Base-by-base conservation (phyloP, 2,797 vertebrate species). In the Apogon talboti region DNA sequence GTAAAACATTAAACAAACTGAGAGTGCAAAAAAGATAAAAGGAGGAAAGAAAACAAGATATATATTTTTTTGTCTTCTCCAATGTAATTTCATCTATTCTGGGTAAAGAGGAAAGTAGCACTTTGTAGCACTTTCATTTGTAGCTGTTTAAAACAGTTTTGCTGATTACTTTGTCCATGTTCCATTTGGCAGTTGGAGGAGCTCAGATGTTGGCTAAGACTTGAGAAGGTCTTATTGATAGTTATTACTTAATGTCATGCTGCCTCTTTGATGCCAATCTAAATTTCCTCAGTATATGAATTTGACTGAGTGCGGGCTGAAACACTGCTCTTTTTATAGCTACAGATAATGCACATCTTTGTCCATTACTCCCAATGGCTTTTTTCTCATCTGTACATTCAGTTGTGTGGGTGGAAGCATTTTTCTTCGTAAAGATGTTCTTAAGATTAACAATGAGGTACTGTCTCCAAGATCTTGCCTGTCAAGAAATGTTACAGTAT, bases 281-380 rank as follows among this genome's bases (percentile, higher is more conserved):
- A 54, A 49, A 8, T 58, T 44, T 52, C 12, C 14, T 47, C 24
- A 66, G 19, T 18, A 16, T 37, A 21, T 9, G 24, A 12, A 61
- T 66, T 38, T 7, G 4, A 10, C 15, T 14, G 15, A 8, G 16
- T 21, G 24, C 37, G 40, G 21, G 13, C 57, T 60, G 57, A 10
- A 40, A 14, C 47, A 41, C 21, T 7, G 0, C 15, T 56, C 28
- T 46, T 35, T 54, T 28, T 54, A 46, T 37, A 51, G 69, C 54
- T 14, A 1, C 10, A 58, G 53, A 74, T 69, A 74, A 76, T 37
- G 53, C 64, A 8, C 28, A 41, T 30, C 73, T 78, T 77, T 77
- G 74, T 80, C 42, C 38, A 6, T 58, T 37, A 49, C 35, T 71
- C 49, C 41, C 21, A 7, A 7, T 47, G 4, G 56, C 21, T 28